These are phyloP conservation scores for Zosterops borbonicus DNA, from an alignment of 2,113 vertebrate species.

Conservation along the genomic window DNA sequence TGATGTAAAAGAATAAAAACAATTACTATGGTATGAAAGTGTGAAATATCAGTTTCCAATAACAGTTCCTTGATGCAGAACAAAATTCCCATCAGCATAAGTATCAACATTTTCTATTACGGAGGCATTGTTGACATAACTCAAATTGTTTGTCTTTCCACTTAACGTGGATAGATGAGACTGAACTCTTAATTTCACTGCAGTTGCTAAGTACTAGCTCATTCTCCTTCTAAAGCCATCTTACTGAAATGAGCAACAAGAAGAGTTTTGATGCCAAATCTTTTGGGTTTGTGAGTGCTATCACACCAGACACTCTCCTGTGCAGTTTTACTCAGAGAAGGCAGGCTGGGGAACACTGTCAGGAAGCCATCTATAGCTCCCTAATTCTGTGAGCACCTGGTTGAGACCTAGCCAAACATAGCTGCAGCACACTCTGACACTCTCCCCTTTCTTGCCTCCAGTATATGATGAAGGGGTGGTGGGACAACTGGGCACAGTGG, in stretches of 20 bases:
- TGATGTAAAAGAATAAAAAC: background rate
- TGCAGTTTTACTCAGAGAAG: background rate
- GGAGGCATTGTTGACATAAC: background rate
- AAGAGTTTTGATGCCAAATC: background rate
- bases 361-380: slow-evolving; percentile 24
- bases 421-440: background rate
- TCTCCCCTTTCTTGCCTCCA: background rate
- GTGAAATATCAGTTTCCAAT: slow-evolving; percentile 20
- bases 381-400: slow-evolving; percentile 9
- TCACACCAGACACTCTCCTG: background rate
- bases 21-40: background rate
- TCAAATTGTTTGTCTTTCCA: slow-evolving; percentile 10
- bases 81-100: background rate
- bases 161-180: background rate
- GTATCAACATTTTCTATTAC: background rate
- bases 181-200: background rate
- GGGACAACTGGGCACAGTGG: background rate
- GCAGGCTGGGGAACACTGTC: background rate
- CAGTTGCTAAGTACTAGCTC: background rate
- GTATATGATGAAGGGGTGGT: background rate
- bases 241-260: background rate
- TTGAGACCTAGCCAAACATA: background rate
- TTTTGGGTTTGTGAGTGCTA: background rate
- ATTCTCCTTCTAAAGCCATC: background rate
- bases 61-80: background rate